These are phyloP conservation scores for Zelleria hepariella DNA, from an alignment of 2,888 invertebrate species.

Conservation along the genomic window DNA sequence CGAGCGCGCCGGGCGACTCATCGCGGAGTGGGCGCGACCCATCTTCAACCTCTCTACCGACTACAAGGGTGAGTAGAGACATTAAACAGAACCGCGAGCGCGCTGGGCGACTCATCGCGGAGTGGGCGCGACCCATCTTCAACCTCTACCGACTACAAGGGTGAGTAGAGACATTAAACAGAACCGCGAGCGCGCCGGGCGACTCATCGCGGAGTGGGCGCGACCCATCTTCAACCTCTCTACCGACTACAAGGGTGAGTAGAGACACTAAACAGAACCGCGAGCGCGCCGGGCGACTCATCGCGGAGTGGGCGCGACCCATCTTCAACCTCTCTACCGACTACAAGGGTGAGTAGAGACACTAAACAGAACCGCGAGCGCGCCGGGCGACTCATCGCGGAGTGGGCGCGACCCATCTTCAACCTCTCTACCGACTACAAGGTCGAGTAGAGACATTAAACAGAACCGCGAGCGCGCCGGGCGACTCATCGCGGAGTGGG, in stretches of 20 bases:
- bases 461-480: conserved; percentile 92
- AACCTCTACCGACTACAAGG: conserved; percentile 94
- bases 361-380: conserved; percentile 91
- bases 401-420: conserved; percentile 98
- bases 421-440: conserved; percentile 94
- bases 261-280: conserved; percentile 96
- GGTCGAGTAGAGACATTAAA: conserved; percentile 85
- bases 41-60: conserved; percentile 97
- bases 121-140: conserved; percentile 98
- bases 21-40: conserved; percentile 98
- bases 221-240: conserved; percentile 97
- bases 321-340: conserved; percentile 97
- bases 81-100: conserved; percentile 91
- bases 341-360: conserved; percentile 84
- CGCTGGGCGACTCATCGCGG: conserved; percentile 93
- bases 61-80: conserved; percentile 84
- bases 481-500: conserved; percentile 97
- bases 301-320: conserved; percentile 98
- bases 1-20: conserved; percentile 90
- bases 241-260: conserved; percentile 83
- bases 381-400: conserved; percentile 93
- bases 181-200: conserved; percentile 91
- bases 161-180: conserved; percentile 86
- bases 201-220: conserved; percentile 97
- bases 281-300: conserved; percentile 90